Evolutionary conservation across 1,140 invertebrate genomes (phyloP), one percentile per base, ranked within the genome.

Genomic region (Homarus americanus): DNA sequence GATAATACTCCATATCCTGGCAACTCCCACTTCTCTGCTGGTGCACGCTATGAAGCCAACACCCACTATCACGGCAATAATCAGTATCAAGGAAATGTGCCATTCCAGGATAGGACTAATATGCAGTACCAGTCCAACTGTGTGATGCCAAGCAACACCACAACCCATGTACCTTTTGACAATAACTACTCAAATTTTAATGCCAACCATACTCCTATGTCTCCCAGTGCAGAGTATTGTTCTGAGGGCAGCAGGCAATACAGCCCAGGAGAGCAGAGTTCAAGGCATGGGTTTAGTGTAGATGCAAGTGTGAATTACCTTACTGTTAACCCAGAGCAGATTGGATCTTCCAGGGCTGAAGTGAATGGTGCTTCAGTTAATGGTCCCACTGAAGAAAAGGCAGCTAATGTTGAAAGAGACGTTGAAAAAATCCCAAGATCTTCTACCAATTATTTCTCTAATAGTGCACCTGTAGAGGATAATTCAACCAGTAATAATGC

Each of bases 51-150:
- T 69, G 75, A 88, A 44, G 41, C n/a, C 5, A 66, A 69, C 41
- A 32, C 49, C 72, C 86, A 88, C 17, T 80, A 80, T 66, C 66
- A 80, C 44, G 75, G 72, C 9, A 80, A 49, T 36, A 85, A 44
- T 72, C 76, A 80, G 44, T 79, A 88, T 63, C 73, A 32, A 41
- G 86, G 86, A 72, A 88, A 88, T 49, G 17, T 85, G 24, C 72
- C 83, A 24, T 85, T 85, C 72, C 66, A 85, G 38, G 69, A 85
- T 32, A 49, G 83, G 41, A 75, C 83, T 41, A 85, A 73, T 36
- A 75, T 88, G 58, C 86, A 79, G 38, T 80, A 66, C 69, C 76
- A 88, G 41, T 24, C 76, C 34, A 88, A 41, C 28, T 88, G 49
- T 49, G 28, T 88, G 53, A 88, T 80, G 36, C 76, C 38, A 28